Percentiles rank a stretch among this genome's conserved stretches.
Evolutionary conservation across 2,113 vertebrate species (phyloP).

Genomic region (Cinclus mexicanus): DNA sequence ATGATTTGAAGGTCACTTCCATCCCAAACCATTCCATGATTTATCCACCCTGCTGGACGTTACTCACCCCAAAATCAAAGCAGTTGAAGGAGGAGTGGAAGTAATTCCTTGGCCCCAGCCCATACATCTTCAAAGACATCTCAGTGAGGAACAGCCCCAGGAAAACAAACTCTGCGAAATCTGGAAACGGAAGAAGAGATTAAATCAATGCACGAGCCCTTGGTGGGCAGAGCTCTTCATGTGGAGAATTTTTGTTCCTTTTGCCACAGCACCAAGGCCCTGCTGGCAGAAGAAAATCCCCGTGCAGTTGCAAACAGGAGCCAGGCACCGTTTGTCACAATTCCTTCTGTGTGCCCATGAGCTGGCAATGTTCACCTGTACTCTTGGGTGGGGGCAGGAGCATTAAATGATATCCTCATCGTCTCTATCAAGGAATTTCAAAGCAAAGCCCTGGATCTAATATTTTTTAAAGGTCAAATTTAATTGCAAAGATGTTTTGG

Average conservation of each 20-base stretch:
- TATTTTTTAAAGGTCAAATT: background rate
- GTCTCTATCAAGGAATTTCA: background rate
- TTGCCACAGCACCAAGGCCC: background rate
- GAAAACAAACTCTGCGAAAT: constrained; percentile 96
- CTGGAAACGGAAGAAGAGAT: constrained; percentile 70
- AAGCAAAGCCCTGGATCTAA: background rate
- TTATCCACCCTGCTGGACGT: background rate
- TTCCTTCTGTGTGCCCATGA: background rate
- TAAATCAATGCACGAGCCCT: background rate
- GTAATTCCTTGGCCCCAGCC: constrained; percentile 92
- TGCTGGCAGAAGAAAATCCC: background rate
- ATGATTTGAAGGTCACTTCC: background rate
- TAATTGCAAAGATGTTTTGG: background rate
- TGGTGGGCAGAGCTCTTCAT: background rate
- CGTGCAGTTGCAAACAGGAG: background rate
- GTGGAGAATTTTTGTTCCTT: background rate
- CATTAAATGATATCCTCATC: background rate
- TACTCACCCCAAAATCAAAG: constrained; percentile 95
- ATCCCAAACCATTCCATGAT: background rate
- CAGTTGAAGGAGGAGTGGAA: constrained; percentile 98
- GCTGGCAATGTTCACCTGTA: background rate
- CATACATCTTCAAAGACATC: constrained; percentile 98
- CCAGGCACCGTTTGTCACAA: background rate
- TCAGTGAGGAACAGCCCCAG: constrained; percentile 94
- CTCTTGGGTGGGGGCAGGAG: background rate